Percentiles rank a stretch among this genome's conserved stretches.
Conservation (phyloP, 2,888 invertebrate species). For the Dynastes grantii region DNA sequence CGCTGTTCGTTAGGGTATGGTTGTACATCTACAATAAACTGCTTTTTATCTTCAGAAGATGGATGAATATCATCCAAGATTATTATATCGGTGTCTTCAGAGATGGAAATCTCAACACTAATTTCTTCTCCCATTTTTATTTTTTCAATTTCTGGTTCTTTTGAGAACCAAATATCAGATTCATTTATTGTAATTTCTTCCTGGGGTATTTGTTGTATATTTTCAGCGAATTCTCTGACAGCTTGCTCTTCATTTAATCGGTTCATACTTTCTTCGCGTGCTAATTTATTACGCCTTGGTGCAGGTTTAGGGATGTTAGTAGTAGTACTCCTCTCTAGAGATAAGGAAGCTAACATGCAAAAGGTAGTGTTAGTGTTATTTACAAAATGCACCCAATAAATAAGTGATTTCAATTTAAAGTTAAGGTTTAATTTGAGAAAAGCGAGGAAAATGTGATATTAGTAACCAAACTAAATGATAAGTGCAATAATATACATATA, state of each 20-base stretch:
- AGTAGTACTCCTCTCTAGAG: slow-evolving; percentile 30
- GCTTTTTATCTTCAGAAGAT: background rate
- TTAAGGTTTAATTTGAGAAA: slow-evolving; percentile 1
- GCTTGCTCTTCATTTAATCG: slow-evolving; percentile 4
- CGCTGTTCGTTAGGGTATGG: background rate
- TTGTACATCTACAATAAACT: background rate
- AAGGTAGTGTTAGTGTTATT: slow-evolving; percentile 58
- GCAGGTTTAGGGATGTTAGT: slow-evolving; percentile 48
- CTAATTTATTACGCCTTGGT: slow-evolving; percentile 45
- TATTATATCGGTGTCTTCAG: background rate
- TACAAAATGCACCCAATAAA: slow-evolving; percentile 14
- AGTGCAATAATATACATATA: too few species aligned
- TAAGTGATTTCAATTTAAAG: slow-evolving; percentile 1
- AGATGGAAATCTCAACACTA: background rate
- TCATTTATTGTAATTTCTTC: background rate
- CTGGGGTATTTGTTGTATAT: background rate
- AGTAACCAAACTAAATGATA: background rate
- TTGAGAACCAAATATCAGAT: too few species aligned
- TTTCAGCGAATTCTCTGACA: background rate
- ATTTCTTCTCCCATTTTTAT: background rate
- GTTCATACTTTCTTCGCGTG: slow-evolving; percentile 17
- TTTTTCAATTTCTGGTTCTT: background rate
- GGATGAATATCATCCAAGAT: background rate
- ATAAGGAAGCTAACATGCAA: slow-evolving; percentile 65
- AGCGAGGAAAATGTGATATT: background rate